These are phyloP conservation scores for Ips typographus DNA, from an alignment of 1,140 invertebrate genomes.

Conservation along the genomic window DNA sequence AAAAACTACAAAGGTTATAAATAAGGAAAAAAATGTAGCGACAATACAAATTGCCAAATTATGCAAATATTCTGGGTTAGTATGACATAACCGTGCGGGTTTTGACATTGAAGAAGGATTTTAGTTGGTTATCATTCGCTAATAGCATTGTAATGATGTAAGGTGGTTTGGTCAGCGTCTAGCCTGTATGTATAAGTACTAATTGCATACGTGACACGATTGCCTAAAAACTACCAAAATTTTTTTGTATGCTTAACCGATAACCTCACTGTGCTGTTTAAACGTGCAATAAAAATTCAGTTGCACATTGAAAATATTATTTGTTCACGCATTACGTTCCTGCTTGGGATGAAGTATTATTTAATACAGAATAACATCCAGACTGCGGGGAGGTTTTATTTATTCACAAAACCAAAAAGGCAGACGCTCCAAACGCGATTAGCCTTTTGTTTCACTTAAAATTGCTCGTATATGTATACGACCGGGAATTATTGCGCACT, in stretches of 20 bases:
- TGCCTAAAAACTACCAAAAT: not conserved
- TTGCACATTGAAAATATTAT: no score
- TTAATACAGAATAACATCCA: not conserved
- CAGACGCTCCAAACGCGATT: constrained; percentile 10
- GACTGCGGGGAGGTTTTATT: not conserved
- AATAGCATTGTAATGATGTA: constrained; percentile 6
- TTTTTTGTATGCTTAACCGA: not conserved
- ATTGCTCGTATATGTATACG: constrained; percentile 11
- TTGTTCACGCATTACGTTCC: no score
- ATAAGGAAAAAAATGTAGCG: not conserved
- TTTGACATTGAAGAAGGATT: constrained; percentile 22
- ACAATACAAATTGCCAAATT: constrained; percentile 16
- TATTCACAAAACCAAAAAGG: constrained; percentile 7
- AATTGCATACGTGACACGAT: not conserved
- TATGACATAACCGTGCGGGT: constrained; percentile 20
- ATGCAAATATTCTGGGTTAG: constrained; percentile 25
- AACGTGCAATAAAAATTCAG: no score
- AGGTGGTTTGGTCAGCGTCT: not conserved
- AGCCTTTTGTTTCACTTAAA: constrained; percentile 15
- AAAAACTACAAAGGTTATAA: no score
- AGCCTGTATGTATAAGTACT: not conserved
- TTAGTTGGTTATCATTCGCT: constrained; percentile 9
- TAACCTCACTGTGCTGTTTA: no score
- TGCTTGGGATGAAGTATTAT: no score
- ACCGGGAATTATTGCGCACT: constrained; percentile 7